These are phyloP conservation scores for Ctenomys sociabilis DNA, from an alignment of 2,113 vertebrate genomes.

Conservation along the genomic window DNA sequence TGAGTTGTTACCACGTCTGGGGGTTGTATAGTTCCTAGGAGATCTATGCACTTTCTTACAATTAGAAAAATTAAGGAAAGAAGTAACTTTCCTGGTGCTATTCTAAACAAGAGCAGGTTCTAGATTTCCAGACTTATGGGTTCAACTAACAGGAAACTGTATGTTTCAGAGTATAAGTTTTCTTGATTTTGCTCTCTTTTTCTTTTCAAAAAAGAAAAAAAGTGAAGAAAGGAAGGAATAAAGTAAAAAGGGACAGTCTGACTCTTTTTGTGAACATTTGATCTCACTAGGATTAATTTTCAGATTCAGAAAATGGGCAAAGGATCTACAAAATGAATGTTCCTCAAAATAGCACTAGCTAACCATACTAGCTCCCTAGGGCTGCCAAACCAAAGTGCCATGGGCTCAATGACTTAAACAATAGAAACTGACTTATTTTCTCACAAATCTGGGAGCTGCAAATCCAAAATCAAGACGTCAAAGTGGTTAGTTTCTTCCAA, in stretches of 20 bases:
- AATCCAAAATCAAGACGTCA: neutral
- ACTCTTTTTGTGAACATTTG: neutral
- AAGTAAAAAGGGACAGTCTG: neutral
- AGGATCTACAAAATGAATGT: neutral
- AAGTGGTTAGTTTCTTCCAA: neutral
- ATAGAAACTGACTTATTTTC: neutral
- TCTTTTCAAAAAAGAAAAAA: neutral
- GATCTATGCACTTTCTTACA: neutral
- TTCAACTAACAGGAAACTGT: neutral
- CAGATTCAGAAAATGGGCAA: conserved; percentile 31
- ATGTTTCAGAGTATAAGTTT: neutral
- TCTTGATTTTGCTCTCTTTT: neutral
- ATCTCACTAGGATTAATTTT: neutral
- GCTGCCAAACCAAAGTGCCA: neutral
- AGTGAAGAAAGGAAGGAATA: neutral
- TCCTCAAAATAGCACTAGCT: neutral
- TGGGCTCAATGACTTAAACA: neutral
- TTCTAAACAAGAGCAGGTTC: neutral
- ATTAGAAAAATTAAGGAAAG: conserved; percentile 30
- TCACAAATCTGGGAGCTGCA: neutral
- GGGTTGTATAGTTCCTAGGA: neutral
- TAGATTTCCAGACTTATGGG: neutral
- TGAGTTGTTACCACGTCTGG: neutral
- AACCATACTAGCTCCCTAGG: neutral
- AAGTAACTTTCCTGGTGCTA: neutral